Evolutionary conservation across 2,888 invertebrate species (phyloP).

Genomic region (Caradrina kadenii): DNA sequence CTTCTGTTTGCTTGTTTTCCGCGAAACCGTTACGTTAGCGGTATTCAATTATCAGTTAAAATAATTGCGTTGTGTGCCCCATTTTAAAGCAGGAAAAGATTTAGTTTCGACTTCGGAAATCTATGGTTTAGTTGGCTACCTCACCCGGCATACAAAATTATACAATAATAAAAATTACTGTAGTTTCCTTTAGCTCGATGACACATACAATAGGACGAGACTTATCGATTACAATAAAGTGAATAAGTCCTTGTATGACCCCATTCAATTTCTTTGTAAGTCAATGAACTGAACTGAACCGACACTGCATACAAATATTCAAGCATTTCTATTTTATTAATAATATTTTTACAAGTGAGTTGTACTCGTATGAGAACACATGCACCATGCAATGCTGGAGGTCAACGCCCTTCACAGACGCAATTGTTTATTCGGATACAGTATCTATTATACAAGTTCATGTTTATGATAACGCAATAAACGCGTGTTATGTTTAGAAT

Average conservation of each 20-base stretch:
- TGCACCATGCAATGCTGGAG: slow-evolving; percentile 62
- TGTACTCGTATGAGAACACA: slow-evolving; percentile 44
- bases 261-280: slow-evolving; percentile 55
- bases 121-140: neutral
- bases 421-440: slow-evolving; percentile 69
- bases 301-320: slow-evolving; percentile 47
- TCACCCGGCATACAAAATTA: slow-evolving; percentile 18
- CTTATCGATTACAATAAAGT: slow-evolving; percentile 31
- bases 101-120: neutral
- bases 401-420: slow-evolving; percentile 67
- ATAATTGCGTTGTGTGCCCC: slow-evolving; percentile 2
- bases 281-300: slow-evolving; percentile 52
- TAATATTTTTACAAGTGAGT: slow-evolving; percentile 64
- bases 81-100: slow-evolving; percentile 34
- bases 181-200: slow-evolving; percentile 14
- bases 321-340: slow-evolving; percentile 56
- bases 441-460: slow-evolving; percentile 58
- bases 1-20: slow-evolving; percentile 4
- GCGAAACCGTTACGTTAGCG: slow-evolving; percentile 11
- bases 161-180: slow-evolving; percentile 11
- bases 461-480: slow-evolving; percentile 38
- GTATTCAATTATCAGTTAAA: slow-evolving; percentile 2
- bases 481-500: slow-evolving; percentile 16
- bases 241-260: slow-evolving; percentile 55
- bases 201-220: slow-evolving; percentile 2